Percentiles rank a stretch among this genome's conserved stretches.
Evolutionary conservation across 2,797 vertebrate genomes (phyloP).

Genomic region (Smutsia gigantea): DNA sequence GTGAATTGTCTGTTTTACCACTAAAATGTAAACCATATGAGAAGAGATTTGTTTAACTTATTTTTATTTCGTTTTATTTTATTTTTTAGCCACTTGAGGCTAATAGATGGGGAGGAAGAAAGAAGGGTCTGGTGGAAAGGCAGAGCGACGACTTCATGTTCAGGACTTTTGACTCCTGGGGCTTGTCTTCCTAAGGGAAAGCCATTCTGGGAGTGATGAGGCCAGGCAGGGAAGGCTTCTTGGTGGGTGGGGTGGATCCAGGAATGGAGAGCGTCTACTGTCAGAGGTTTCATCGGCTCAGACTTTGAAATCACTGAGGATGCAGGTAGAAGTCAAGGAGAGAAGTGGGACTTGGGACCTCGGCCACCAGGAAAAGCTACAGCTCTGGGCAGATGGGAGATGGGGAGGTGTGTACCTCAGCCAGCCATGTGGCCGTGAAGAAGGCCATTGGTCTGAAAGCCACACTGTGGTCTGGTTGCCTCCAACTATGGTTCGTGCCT

Average conservation of each 20-base stretch:
- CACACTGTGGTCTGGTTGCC: background rate
- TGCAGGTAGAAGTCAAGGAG: background rate
- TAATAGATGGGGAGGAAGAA: background rate
- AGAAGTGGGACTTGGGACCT: background rate
- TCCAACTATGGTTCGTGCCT: background rate
- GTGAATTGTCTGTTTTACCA: background rate
- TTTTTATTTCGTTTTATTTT: background rate
- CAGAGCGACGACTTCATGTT: background rate
- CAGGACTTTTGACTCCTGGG: background rate
- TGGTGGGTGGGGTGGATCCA: too few species aligned
- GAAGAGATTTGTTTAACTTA: background rate
- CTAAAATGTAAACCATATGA: background rate
- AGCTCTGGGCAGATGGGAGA: accelerated
- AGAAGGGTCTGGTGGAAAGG: background rate
- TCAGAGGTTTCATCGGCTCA: background rate
- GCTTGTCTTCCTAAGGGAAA: background rate
- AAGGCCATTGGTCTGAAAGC: background rate
- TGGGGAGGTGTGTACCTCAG: accelerated
- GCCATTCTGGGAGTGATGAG: background rate
- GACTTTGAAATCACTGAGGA: background rate
- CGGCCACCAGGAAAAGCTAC: background rate
- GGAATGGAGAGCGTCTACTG: background rate
- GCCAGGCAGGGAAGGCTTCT: too few species aligned
- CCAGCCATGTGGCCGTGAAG: background rate
- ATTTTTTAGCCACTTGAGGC: background rate